These are phyloP conservation scores for Siniperca obscura DNA, from an alignment of 2,797 vertebrate genomes.

Conservation along the genomic window DNA sequence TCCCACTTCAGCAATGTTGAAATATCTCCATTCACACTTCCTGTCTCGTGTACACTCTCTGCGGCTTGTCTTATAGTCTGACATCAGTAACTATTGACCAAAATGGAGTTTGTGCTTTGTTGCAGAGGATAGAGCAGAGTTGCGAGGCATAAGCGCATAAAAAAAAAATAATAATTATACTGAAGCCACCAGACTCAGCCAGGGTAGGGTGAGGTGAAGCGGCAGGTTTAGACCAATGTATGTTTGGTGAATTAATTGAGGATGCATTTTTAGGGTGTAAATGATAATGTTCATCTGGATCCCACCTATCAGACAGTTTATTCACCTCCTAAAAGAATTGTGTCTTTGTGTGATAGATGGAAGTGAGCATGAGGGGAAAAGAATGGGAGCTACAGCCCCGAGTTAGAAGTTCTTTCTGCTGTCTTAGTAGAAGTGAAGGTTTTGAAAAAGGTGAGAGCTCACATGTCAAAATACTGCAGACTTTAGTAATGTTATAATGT, in stretches of 20 bases:
- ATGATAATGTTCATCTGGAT: background rate
- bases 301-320: background rate
- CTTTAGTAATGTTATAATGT: background rate
- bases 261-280: too few species aligned
- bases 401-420: too few species aligned
- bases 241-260: background rate
- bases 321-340: background rate
- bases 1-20: conserved; percentile 54
- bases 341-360: background rate
- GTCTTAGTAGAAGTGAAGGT: background rate
- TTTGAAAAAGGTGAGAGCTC: background rate
- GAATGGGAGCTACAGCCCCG: too few species aligned
- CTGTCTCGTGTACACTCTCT: conserved; percentile 36
- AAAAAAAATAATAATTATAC: too few species aligned
- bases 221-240: background rate
- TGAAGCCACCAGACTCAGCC: background rate
- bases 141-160: background rate
- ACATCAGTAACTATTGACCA: background rate
- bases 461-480: background rate
- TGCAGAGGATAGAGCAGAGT: background rate
- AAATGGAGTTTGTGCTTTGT: background rate
- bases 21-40: conserved; percentile 69
- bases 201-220: background rate
- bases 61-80: background rate
- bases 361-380: background rate